Evolutionary conservation across 1,140 invertebrate species (phyloP).

Genomic region (Ericerus pela): DNA sequence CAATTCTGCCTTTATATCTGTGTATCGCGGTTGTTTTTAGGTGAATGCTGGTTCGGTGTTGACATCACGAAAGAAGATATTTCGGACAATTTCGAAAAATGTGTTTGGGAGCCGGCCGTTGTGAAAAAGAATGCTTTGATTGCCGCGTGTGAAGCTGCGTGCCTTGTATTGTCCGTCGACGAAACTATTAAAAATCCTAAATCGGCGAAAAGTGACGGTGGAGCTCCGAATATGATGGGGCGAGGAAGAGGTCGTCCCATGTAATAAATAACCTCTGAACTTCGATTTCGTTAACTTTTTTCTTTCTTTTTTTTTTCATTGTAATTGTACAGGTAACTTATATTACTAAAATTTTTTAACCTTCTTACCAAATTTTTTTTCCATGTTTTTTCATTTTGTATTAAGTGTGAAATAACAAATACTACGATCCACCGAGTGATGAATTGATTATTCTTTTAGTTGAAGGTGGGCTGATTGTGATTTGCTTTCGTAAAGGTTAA

Average conservation of each 20-base stretch:
- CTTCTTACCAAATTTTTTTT: too few relatives aligned
- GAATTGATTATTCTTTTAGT: too few relatives aligned
- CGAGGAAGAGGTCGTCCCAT: constrained; percentile 56
- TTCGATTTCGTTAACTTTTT: too few relatives aligned
- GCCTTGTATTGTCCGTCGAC: constrained; percentile 90
- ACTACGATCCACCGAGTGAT: too few relatives aligned
- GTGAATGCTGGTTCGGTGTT: constrained; percentile 83
- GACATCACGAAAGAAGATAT: constrained; percentile 89
- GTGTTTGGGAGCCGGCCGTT: constrained; percentile 94
- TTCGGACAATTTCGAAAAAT: constrained; percentile 80
- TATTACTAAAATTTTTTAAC: too few relatives aligned
- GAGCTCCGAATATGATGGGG: constrained; percentile 32
- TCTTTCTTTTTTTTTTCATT: too few relatives aligned
- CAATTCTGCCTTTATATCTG: neutral
- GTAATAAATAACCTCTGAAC: too few relatives aligned
- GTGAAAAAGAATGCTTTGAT: constrained; percentile 94
- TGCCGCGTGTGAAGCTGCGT: constrained; percentile 90
- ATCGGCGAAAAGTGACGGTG: constrained; percentile 38
- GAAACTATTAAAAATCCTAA: constrained; percentile 93
- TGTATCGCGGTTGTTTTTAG: constrained; percentile 29
- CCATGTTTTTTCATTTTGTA: too few relatives aligned
- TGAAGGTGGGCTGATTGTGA: too few relatives aligned
- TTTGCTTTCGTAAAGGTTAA: too few relatives aligned
- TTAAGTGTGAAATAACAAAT: too few relatives aligned
- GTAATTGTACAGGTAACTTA: too few relatives aligned